These are phyloP conservation scores for Chaitophorus viminalis DNA, from an alignment of 2,888 invertebrate genomes.

Conservation along the genomic window DNA sequence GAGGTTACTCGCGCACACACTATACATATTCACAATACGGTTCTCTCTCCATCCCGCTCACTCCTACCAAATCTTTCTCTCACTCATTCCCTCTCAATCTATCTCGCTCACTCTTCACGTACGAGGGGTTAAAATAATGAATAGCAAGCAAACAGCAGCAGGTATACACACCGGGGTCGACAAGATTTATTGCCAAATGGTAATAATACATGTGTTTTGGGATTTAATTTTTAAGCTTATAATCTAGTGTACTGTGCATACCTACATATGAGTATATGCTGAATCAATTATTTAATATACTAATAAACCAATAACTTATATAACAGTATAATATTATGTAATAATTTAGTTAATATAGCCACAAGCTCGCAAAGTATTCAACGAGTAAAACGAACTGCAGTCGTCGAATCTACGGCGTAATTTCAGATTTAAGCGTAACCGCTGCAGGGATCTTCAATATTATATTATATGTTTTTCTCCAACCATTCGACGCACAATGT, in stretches of 20 bases:
- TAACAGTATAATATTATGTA: too few relatives aligned
- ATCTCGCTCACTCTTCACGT: background rate
- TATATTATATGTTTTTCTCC: too few relatives aligned
- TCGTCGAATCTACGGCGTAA: background rate
- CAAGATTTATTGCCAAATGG: constrained; percentile 24
- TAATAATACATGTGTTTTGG: background rate
- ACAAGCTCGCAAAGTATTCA: too few relatives aligned
- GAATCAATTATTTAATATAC: too few relatives aligned
- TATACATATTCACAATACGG: background rate
- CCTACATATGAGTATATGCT: too few relatives aligned
- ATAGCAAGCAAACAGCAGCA: background rate
- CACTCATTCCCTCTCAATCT: too few relatives aligned
- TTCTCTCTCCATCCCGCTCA: background rate
- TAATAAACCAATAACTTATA: too few relatives aligned
- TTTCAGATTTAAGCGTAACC: background rate
- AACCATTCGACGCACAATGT: too few relatives aligned
- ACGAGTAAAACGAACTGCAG: background rate
- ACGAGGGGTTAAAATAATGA: constrained; percentile 33
- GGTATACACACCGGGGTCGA: background rate
- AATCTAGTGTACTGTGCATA: background rate
- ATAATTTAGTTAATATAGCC: background rate
- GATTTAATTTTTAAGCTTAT: background rate
- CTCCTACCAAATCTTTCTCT: background rate
- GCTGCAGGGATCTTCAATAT: background rate
- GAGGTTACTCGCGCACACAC: constrained; percentile 4